Base-by-base conservation (phyloP, 2,113 vertebrate genomes). In the Pholis gunnellus region DNA sequence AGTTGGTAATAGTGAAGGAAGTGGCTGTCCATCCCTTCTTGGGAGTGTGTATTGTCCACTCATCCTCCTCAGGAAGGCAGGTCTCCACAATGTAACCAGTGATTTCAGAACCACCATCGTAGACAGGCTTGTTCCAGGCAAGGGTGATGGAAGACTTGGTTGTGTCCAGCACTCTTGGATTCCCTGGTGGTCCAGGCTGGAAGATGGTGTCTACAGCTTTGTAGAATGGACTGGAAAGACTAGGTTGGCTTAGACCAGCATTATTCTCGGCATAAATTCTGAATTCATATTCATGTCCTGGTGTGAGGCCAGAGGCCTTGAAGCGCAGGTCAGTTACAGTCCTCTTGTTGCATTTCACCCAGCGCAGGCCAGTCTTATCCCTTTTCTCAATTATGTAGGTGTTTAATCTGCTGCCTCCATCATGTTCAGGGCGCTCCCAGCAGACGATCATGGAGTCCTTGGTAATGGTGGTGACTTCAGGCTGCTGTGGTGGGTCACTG, bases 391-490 rank as follows among this genome's bases (percentile, higher is more conserved):
- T 95, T 61, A 99, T 94, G 61, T 99, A 99, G 66, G 97, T 98
- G 86, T 95, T 97, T 84, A 99, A 97, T 88, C 95, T 96, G 85
- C 97, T 99, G 83, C 98, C 98, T 59, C 98, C 98, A 89, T 99
- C 97, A 66, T 97, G 96, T 88, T 99, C 98, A 70, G 98, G 98
- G 85, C 97, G 97, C 59, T 97, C 97, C 98, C 98, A 99, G 84
- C 97, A 99, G 69, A 99, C 98, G 73, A 99, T 95, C 98, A 99
- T 99, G 11, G 98, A 97, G 90, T 99, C 97, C 86, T 97, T 99
- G 76, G 97, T 98, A 83, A 98, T 96, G 70, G 96, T 94, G 83
- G 98, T 99, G 73, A 99, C 97, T 92, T 99, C 97, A 59, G 97
- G 98, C 69, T 95, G 96, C 92, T 96, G 95, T 83, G 98, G 98